Percentiles rank a stretch among this genome's conserved stretches.
Evolutionary conservation across 2,113 vertebrate genomes (phyloP).

Genomic region (Anarhynchus alexandrinus): DNA sequence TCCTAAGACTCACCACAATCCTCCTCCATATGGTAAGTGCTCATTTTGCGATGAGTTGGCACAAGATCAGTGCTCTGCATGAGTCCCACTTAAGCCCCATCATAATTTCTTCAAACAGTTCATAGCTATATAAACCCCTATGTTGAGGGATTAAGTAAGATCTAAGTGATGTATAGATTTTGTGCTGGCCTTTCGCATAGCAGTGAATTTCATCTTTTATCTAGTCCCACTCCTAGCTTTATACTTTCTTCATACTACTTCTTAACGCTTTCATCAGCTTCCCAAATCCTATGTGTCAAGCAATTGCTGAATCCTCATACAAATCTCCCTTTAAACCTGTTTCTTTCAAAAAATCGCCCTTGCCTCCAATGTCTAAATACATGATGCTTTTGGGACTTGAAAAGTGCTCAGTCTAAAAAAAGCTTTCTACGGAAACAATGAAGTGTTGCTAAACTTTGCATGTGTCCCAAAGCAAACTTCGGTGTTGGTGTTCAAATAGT

Average conservation of each 20-base stretch:
- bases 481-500: neutral
- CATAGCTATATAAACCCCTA: slow-evolving; percentile 48
- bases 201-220: slow-evolving; percentile 33
- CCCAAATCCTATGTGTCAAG: slow-evolving; percentile 46
- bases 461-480: neutral
- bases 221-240: slow-evolving; percentile 41
- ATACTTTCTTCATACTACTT: neutral
- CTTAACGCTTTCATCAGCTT: slow-evolving; percentile 49
- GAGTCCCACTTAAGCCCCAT: slow-evolving; percentile 33
- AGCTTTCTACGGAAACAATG: neutral
- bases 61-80: slow-evolving; percentile 36
- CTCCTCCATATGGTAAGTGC: neutral
- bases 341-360: slow-evolving; percentile 1
- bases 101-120: slow-evolving; percentile 58
- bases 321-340: slow-evolving; percentile 55
- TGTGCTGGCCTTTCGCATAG: slow-evolving; percentile 47
- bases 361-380: slow-evolving; percentile 3
- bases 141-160: slow-evolving; percentile 49
- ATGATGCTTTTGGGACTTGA: neutral
- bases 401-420: neutral
- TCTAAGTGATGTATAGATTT: slow-evolving; percentile 64
- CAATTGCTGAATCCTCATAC: slow-evolving; percentile 30
- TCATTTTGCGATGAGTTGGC: slow-evolving; percentile 38
- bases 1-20: neutral
- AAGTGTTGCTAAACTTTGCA: neutral